Evolutionary conservation across 2,888 invertebrate genomes (phyloP), one percentile per base, ranked within the genome.

Genomic region (Nysson spinosus): DNA sequence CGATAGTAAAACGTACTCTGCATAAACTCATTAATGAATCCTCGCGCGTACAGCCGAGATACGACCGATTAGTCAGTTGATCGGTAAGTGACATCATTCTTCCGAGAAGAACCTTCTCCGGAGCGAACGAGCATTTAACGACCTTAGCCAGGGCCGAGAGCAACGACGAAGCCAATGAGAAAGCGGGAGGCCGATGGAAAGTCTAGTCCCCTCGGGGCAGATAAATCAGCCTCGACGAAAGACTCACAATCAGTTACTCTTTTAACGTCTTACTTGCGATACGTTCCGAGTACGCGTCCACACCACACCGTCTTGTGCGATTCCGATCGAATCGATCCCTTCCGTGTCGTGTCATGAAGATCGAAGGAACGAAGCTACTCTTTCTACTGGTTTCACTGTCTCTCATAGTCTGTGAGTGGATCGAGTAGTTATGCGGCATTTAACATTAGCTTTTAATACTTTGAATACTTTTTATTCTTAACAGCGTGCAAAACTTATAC

Each of bases 331-430:
- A 14, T 16, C 12, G 16, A 43, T 37, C 17, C 19, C 12, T 4
- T 9, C 19, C 11, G 7, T 26, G 6, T 5, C 17, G 9, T 28
- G 12, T 4, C 19, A 61, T 79, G 78, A 58, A 24, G 19, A 51
- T 56, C 14, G 57, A 57, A 52, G 56, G 35, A 7, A 52, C 61
- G 26, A 58, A 63, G 28, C 63, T 77, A 37, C 28, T 79, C 3
- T 39, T 82, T 34, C 28, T 79, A 5, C 11, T 78, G 30, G 43
- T 83, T 5, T 49, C 71, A 11, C 24, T 82, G 12, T 64, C 73
- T 3, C 51, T 83, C 11, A 63, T 79, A 5, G 67, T 77, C 11
- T 80, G 83, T 83, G 57, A 82, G 82, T 72, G 20, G 5, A 40
- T 3, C 7, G 0, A 16, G 1, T n/a, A 14, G 22, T n/a, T 39